Percentiles rank a stretch among this genome's conserved stretches.
Evolutionary conservation across 2,797 vertebrate species (phyloP).

Genomic region (Sebastes aleutianus): DNA sequence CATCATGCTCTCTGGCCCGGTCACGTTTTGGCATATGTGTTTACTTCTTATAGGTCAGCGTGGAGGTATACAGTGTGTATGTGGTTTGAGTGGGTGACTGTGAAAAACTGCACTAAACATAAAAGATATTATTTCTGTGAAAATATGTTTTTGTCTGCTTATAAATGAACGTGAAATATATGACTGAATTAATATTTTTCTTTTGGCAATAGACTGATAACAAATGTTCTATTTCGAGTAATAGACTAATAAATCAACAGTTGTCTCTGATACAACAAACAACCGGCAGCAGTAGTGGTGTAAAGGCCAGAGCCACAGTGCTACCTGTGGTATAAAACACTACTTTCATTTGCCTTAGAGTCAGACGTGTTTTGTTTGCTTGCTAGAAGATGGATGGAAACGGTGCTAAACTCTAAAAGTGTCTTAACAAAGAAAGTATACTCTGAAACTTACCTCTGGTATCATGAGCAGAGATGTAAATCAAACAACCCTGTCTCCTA

Average conservation of each 20-base stretch:
- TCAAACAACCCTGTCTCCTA: not conserved
- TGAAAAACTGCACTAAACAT: not conserved
- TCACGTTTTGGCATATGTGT: conserved; percentile 46
- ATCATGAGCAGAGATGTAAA: not conserved
- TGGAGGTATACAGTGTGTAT: not conserved
- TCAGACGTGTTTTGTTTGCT: not conserved
- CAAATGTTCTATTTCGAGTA: not conserved
- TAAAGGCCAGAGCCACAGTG: no score
- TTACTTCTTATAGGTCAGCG: conserved; percentile 57
- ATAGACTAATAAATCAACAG: not conserved
- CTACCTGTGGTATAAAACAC: no score
- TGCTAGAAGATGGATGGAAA: not conserved
- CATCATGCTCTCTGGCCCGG: conserved; percentile 58
- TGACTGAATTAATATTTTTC: not conserved
- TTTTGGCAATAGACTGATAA: not conserved
- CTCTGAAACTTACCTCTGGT: not conserved
- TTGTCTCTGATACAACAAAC: not conserved
- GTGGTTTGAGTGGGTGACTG: not conserved
- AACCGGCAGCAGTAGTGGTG: no score
- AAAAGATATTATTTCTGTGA: no score
- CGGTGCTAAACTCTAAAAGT: not conserved
- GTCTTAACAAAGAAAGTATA: not conserved
- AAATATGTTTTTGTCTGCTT: not conserved
- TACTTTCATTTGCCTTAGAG: not conserved
- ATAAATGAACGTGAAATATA: not conserved